A percentile compares a stretch with the other conserved stretches of the same genome.
These are phyloP conservation scores for Hypercompe scribonia DNA, from an alignment of 2,888 invertebrate genomes.

Conservation along the genomic window DNA sequence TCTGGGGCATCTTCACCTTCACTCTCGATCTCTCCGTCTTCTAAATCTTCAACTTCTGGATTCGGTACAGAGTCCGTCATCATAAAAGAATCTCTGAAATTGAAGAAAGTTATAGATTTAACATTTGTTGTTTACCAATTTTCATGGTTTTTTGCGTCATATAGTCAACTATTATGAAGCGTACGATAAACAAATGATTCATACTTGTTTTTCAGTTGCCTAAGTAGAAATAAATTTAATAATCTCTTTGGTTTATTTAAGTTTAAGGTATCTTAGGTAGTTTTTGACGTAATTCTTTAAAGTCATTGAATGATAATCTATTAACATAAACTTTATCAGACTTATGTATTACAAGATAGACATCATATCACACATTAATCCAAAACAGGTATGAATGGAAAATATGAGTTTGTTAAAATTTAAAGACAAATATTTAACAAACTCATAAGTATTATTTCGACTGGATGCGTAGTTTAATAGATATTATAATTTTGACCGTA, in stretches of 20 bases:
- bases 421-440: neutral
- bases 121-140: neutral
- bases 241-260: neutral
- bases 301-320: neutral
- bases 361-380: too few relatives aligned
- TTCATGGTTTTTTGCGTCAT: neutral
- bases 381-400: neutral
- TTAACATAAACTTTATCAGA: neutral
- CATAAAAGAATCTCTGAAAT: conserved; percentile 75
- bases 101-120: conserved; percentile 20
- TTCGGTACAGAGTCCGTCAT: conserved; percentile 72
- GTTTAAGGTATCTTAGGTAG: neutral
- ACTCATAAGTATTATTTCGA: neutral
- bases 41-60: conserved; percentile 88
- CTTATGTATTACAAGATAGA: neutral
- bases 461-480: neutral
- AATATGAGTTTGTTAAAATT: neutral
- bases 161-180: neutral
- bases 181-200: neutral
- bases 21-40: conserved; percentile 95
- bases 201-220: neutral
- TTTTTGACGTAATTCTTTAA: too few relatives aligned
- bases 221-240: neutral
- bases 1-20: conserved; percentile 81
- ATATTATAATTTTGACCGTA: neutral